Percentiles rank a stretch among this genome's conserved stretches.
These are phyloP conservation scores for Drosophila burlai DNA, from an alignment of 1,140 invertebrate genomes.

Conservation along the genomic window DNA sequence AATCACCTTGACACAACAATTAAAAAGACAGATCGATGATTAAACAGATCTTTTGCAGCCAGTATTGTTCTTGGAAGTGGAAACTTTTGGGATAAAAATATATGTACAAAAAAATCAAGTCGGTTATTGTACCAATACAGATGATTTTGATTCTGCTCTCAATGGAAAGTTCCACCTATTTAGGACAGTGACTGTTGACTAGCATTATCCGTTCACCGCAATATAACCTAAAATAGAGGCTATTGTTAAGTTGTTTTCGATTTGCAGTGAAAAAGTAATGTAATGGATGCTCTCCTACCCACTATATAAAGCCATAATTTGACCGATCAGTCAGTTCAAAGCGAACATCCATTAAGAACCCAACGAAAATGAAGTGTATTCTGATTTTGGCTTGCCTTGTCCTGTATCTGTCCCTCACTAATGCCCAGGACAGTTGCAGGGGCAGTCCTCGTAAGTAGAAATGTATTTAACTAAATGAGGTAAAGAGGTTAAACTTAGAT, in stretches of 20 bases:
- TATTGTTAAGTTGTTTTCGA: conserved; percentile 3
- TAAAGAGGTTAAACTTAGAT: neutral
- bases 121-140: neutral
- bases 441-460: neutral
- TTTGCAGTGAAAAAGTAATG: neutral
- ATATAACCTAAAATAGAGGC: neutral
- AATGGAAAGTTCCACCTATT: neutral
- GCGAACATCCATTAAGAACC: neutral
- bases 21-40: neutral
- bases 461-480: neutral
- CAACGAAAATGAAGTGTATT: conserved; percentile 7
- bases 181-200: neutral
- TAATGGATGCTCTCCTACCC: neutral
- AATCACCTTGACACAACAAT: neutral
- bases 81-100: neutral
- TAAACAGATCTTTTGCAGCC: neutral
- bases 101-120: neutral
- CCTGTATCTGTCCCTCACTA: neutral
- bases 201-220: neutral
- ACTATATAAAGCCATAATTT: conserved; percentile 7
- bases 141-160: neutral
- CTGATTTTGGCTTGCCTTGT: conserved; percentile 3
- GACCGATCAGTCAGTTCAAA: neutral
- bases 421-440: neutral
- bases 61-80: neutral